Evolutionary conservation across 2,113 vertebrate genomes (phyloP).

Genomic region (Chloebia gouldiae): DNA sequence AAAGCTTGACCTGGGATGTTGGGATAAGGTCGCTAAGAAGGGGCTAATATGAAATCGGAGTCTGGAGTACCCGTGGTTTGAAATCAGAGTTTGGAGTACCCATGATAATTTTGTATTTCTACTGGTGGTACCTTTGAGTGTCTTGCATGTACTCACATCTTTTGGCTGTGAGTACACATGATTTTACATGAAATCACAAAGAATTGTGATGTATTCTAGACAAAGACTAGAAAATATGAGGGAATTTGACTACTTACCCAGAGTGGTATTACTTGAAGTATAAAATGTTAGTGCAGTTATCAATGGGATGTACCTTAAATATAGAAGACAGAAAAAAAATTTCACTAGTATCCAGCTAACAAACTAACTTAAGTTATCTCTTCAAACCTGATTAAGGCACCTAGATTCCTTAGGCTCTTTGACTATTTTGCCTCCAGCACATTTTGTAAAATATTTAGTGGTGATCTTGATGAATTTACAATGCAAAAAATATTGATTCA

Average conservation of each 20-base stretch:
- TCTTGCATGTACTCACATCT: not conserved
- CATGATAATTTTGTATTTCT: not conserved
- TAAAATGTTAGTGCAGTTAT: not conserved
- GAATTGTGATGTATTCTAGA: not conserved
- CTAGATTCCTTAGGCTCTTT: not conserved
- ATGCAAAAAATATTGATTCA: not conserved
- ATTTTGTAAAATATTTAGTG: constrained; percentile 16
- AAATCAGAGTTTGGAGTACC: not conserved
- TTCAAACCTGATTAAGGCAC: not conserved
- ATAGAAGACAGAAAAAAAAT: not conserved
- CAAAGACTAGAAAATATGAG: not conserved
- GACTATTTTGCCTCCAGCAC: not conserved
- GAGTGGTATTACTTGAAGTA: not conserved
- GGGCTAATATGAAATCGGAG: not conserved
- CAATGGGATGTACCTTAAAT: not conserved
- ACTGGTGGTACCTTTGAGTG: not conserved
- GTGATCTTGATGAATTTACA: not conserved
- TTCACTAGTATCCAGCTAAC: not conserved
- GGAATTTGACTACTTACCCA: not conserved
- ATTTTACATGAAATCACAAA: not conserved
- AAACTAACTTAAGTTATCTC: not conserved
- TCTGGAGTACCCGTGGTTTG: not conserved
- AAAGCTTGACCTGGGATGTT: not conserved
- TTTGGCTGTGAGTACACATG: not conserved
- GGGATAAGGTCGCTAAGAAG: not conserved